A percentile compares a stretch with the other conserved stretches of the same genome.
Conservation (phyloP, 2,113 vertebrate genomes). For the Scartelaos histophorus region DNA sequence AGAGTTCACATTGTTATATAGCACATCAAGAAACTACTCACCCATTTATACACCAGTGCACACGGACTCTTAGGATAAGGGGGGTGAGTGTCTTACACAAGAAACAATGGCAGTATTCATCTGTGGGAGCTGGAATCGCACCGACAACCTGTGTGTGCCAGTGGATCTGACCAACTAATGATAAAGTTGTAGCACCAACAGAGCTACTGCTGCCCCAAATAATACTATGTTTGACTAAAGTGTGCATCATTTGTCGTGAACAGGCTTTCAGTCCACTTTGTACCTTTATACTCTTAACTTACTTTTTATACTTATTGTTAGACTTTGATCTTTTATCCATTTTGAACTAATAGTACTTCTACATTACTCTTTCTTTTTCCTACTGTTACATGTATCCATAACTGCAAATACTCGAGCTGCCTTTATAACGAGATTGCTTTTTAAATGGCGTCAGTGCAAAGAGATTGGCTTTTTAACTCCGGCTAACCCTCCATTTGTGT, state of each 20-base stretch:
- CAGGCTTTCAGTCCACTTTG: background rate
- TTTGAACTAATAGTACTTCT: background rate
- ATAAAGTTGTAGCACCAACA: too few relatives aligned
- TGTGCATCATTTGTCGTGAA: background rate
- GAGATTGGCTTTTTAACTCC: conserved; percentile 34
- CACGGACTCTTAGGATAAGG: too few relatives aligned
- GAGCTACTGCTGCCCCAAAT: too few relatives aligned
- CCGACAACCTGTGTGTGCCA: too few relatives aligned
- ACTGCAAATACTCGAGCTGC: conserved; percentile 13
- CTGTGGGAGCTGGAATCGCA: too few relatives aligned
- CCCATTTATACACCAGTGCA: too few relatives aligned
- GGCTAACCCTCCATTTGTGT: conserved; percentile 34
- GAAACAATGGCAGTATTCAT: too few relatives aligned
- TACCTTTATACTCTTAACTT: background rate
- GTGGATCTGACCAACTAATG: too few relatives aligned
- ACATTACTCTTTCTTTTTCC: background rate
- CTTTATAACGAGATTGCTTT: conserved; percentile 1
- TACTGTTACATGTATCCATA: background rate
- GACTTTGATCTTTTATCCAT: background rate
- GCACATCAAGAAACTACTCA: too few relatives aligned
- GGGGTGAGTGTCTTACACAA: too few relatives aligned
- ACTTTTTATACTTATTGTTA: background rate
- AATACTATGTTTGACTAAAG: too few relatives aligned
- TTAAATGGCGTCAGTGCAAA: conserved; percentile 11
- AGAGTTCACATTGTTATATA: too few relatives aligned